Evolutionary conservation across 2,113 vertebrate species (phyloP).

Genomic region (Mesitornis unicolor): DNA sequence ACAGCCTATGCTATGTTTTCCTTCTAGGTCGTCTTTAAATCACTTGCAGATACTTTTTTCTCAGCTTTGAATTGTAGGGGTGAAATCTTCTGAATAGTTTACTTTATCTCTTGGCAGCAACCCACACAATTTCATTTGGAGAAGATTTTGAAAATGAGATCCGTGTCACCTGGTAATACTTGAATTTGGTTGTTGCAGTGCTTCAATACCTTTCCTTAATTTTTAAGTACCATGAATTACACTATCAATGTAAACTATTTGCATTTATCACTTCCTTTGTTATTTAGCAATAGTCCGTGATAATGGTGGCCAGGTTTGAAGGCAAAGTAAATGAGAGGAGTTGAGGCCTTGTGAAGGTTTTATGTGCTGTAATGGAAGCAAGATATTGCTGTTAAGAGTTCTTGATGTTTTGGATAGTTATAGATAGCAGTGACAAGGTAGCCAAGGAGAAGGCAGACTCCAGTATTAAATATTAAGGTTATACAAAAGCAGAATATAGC

Average conservation of each 20-base stretch:
- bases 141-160: background rate
- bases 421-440: background rate
- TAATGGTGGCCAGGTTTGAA: background rate
- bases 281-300: background rate
- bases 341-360: background rate
- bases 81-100: background rate
- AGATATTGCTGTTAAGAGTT: background rate
- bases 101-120: background rate
- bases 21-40: background rate
- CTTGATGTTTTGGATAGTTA: background rate
- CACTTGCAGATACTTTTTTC: background rate
- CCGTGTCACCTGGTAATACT: background rate
- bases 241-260: background rate
- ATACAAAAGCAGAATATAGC: background rate
- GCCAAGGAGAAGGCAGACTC: background rate
- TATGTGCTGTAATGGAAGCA: background rate
- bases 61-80: background rate
- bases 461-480: background rate
- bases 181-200: background rate
- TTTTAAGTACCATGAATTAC: background rate
- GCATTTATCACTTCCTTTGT: background rate
- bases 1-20: background rate
- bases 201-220: background rate
- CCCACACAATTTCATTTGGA: background rate
- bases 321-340: background rate